phyloP scores from a whole-genome alignment of 2,888 invertebrate genomes.

The Andrena praecox region DNA sequence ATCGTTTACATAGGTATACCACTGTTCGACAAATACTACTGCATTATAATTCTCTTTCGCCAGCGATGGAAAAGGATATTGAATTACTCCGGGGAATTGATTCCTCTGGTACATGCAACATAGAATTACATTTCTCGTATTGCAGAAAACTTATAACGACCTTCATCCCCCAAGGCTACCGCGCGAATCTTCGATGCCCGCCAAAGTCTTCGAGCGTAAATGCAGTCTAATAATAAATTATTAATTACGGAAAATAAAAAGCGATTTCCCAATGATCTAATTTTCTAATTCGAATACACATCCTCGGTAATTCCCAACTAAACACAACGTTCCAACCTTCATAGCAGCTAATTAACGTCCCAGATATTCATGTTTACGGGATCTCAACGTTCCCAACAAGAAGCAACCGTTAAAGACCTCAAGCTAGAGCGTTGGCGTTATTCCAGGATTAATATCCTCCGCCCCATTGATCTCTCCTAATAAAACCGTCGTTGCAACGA shows the following conservation, averaged over 20 bases:
- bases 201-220: not conserved
- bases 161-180: not conserved
- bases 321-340: too few relatives aligned
- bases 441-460: not conserved
- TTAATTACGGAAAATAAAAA: too few relatives aligned
- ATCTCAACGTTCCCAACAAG: too few relatives aligned
- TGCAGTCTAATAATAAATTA: not conserved
- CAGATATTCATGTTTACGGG: too few relatives aligned
- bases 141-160: not conserved
- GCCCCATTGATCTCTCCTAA: not conserved
- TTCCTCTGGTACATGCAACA: not conserved
- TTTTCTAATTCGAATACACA: too few relatives aligned
- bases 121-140: not conserved
- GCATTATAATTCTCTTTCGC: not conserved
- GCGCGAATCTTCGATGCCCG: not conserved
- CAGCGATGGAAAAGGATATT: slow-evolving; percentile 1
- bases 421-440: not conserved
- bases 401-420: not conserved
- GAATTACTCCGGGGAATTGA: not conserved
- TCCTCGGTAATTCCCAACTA: too few relatives aligned
- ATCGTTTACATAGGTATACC: not conserved
- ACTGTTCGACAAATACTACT: too few relatives aligned
- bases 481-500: not conserved
- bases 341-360: too few relatives aligned
- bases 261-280: too few relatives aligned